Percentiles rank a stretch among this genome's conserved stretches.
Evolutionary conservation across 1,140 invertebrate species (phyloP).

Genomic region (Drosophila sucinea): DNA sequence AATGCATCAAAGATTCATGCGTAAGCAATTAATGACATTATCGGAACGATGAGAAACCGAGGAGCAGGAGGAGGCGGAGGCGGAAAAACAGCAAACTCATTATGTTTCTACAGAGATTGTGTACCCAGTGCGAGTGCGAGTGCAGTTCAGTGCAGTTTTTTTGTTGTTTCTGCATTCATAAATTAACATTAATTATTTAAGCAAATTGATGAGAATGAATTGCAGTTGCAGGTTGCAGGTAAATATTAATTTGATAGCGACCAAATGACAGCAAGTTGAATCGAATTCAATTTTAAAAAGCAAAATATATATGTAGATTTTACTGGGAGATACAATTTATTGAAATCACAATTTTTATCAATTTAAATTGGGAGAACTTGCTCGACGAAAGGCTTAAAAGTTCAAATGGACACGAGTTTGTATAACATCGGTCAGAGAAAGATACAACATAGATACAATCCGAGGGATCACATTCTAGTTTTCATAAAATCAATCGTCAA

Average conservation of each 20-base stretch:
- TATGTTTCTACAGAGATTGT: slow-evolving; percentile 29
- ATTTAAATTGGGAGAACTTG: background rate
- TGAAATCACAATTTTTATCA: background rate
- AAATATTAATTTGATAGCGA: slow-evolving; percentile 34
- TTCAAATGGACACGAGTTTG: too few relatives aligned
- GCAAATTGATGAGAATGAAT: slow-evolving; percentile 39
- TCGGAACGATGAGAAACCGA: slow-evolving; percentile 16
- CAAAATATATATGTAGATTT: background rate
- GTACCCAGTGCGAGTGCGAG: background rate
- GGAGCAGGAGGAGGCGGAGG: background rate
- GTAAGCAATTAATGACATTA: slow-evolving; percentile 72
- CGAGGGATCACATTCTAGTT: too few relatives aligned
- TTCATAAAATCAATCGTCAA: too few relatives aligned
- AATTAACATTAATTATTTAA: slow-evolving; percentile 53
- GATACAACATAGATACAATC: too few relatives aligned
- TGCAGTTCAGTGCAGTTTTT: background rate
- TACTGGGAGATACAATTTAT: background rate
- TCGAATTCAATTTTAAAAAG: background rate
- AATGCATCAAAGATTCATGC: slow-evolving; percentile 77
- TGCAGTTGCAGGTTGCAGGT: slow-evolving; percentile 59
- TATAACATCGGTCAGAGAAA: too few relatives aligned
- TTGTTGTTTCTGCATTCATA: slow-evolving; percentile 15
- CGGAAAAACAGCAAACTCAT: slow-evolving; percentile 14
- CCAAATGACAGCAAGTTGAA: slow-evolving; percentile 1
- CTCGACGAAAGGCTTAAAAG: too few relatives aligned